phyloP scores from a whole-genome alignment of 1,140 invertebrate species.

The Elysia chlorotica region DNA sequence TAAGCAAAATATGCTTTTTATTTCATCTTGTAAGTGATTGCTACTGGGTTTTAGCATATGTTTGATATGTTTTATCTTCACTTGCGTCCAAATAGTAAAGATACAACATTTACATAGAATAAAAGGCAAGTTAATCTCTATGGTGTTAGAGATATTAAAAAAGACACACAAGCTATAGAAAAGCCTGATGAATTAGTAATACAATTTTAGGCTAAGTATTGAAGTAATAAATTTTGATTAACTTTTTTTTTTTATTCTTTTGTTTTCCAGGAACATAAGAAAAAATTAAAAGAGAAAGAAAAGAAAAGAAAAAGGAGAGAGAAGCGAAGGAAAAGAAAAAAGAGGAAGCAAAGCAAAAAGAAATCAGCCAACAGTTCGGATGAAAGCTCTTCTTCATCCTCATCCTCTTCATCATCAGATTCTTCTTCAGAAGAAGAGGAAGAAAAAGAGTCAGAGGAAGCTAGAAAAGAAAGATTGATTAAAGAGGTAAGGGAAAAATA shows the following conservation, averaged over 20 bases:
- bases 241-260: not conserved
- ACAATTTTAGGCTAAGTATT: no score
- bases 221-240: no score
- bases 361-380: conserved; percentile 62
- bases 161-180: no score
- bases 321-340: conserved; percentile 65
- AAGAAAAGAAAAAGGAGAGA: conserved; percentile 75
- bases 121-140: no score
- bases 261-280: conserved; percentile 38
- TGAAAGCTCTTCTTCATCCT: not conserved
- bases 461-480: conserved; percentile 32
- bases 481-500: conserved; percentile 27
- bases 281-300: conserved; percentile 55
- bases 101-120: no score
- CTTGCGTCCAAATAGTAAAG: no score
- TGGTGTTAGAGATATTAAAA: no score
- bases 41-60: no score
- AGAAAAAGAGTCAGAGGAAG: conserved; percentile 57
- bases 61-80: no score
- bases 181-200: no score
- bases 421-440: conserved; percentile 53
- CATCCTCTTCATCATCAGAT: conserved; percentile 4
- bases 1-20: no score
- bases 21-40: no score
- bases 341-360: conserved; percentile 64